A percentile compares a stretch with the other conserved stretches of the same genome.
Conservation (phyloP, 2,113 vertebrate species). For the Sceloporus tristichus region DNA sequence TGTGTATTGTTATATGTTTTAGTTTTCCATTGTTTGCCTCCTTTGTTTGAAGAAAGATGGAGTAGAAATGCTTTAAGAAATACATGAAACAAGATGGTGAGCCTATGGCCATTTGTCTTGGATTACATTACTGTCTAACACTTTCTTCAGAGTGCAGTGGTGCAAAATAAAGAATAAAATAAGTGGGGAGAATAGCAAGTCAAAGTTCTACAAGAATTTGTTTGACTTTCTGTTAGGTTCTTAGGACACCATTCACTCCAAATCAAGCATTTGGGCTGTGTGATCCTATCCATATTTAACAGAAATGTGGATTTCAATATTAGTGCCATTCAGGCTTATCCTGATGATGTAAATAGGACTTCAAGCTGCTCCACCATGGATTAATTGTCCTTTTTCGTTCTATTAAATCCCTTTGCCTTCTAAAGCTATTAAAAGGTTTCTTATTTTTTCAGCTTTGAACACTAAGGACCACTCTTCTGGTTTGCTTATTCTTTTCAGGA, state of each 20-base stretch:
- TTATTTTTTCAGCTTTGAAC: too few relatives aligned
- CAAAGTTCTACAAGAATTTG: background rate
- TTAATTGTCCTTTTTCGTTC: background rate
- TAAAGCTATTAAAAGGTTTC: background rate
- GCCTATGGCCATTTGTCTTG: background rate
- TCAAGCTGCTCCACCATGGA: background rate
- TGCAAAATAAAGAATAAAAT: background rate
- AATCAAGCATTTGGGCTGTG: background rate
- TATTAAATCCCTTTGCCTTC: background rate
- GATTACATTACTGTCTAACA: background rate
- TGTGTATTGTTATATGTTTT: background rate
- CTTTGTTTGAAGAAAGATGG: background rate
- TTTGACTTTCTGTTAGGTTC: background rate
- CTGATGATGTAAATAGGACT: background rate
- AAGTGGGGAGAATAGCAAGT: background rate
- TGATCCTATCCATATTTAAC: background rate
- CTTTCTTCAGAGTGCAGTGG: background rate
- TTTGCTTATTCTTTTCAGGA: background rate
- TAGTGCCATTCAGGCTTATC: background rate
- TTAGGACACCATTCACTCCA: background rate
- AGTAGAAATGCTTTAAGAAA: background rate
- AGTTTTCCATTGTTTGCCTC: background rate
- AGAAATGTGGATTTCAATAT: background rate
- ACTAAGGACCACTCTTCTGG: background rate
- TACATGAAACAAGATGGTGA: background rate